Conservation (phyloP, 2,113 vertebrate genomes). For the Petromus typicus region DNA sequence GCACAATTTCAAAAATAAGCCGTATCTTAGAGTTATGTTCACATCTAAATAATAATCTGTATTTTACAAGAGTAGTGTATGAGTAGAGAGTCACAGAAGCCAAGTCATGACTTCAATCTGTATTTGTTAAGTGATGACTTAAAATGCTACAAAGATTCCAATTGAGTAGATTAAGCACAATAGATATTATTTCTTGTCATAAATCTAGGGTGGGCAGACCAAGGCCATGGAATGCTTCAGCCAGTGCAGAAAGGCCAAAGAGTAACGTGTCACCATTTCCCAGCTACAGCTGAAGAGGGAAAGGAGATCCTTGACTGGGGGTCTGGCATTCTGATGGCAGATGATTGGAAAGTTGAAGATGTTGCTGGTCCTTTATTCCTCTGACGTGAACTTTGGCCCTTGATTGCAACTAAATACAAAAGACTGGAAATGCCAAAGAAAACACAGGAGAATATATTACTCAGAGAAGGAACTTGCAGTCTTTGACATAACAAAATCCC, state of each 20-base stretch:
- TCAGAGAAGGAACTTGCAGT: neutral
- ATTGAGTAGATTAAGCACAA: neutral
- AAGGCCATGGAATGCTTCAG: neutral
- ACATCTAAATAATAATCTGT: neutral
- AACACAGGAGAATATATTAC: neutral
- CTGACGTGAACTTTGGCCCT: neutral
- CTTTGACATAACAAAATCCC: neutral
- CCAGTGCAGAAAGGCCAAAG: neutral
- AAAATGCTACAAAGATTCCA: neutral
- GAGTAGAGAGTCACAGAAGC: neutral
- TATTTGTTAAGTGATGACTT: neutral
- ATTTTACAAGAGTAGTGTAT: neutral
- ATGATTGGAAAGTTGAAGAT: neutral
- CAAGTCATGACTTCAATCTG: neutral
- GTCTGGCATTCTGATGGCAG: neutral
- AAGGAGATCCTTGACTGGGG: neutral
- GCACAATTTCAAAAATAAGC: neutral
- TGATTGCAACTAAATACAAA: neutral
- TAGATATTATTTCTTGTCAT: neutral
- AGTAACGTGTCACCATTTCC: neutral
- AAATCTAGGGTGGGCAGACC: neutral
- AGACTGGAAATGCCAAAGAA: neutral
- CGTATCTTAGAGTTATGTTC: neutral
- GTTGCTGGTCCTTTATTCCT: neutral
- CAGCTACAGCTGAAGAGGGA: neutral